These are phyloP conservation scores for Halichoerus grypus DNA, from an alignment of 2,113 vertebrate genomes.

Conservation along the genomic window DNA sequence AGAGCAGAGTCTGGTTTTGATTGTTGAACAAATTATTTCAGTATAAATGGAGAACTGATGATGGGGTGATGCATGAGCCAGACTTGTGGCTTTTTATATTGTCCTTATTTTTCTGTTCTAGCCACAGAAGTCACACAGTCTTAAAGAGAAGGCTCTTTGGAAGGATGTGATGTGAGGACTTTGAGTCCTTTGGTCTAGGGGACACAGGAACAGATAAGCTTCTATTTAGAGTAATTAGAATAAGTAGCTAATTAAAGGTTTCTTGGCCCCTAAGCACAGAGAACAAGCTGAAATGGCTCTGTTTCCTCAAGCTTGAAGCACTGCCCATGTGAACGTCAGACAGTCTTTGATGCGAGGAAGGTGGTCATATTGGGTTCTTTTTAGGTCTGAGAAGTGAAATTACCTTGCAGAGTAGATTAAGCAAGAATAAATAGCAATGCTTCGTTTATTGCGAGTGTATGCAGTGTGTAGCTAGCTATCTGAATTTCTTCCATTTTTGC, in stretches of 20 bases:
- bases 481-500: not conserved
- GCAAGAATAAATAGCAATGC: not conserved
- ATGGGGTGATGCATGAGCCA: not conserved
- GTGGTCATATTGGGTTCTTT: not conserved
- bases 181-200: slow-evolving; percentile 44
- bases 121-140: not conserved
- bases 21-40: slow-evolving; percentile 45
- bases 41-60: slow-evolving; percentile 10
- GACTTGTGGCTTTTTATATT: slow-evolving; percentile 10
- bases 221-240: slow-evolving; percentile 73
- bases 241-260: slow-evolving; percentile 76
- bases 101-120: slow-evolving; percentile 14
- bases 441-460: not conserved
- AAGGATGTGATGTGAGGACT: slow-evolving; percentile 14
- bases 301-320: slow-evolving; percentile 28
- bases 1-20: slow-evolving; percentile 39
- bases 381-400: slow-evolving; percentile 47
- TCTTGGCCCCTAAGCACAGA: slow-evolving; percentile 50
- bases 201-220: slow-evolving; percentile 63
- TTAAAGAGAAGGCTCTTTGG: slow-evolving; percentile 18
- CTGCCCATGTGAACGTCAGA: slow-evolving; percentile 34
- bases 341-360: not conserved
- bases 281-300: slow-evolving; percentile 34
- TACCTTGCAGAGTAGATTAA: not conserved
- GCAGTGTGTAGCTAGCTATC: not conserved